These are phyloP conservation scores for Dolichomitus sp. DNA, from an alignment of 2,888 invertebrate genomes.

Conservation along the genomic window DNA sequence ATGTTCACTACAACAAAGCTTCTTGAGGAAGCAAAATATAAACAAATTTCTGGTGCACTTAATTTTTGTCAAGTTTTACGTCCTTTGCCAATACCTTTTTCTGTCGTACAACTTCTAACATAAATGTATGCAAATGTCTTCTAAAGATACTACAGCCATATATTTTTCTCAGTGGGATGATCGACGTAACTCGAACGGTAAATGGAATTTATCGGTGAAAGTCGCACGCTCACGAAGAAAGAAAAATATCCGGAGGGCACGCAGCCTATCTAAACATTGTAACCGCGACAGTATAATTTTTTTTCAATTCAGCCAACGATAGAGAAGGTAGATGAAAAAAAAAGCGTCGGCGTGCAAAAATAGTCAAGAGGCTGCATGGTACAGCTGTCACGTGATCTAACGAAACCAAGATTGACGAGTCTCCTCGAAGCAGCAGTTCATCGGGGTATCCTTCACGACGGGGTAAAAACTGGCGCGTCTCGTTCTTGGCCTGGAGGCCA, in stretches of 20 bases:
- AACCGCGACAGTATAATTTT: slow-evolving; percentile 19
- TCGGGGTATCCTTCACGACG: neutral
- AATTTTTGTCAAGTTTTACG: neutral
- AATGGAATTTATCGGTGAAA: slow-evolving; percentile 27
- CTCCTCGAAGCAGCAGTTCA: slow-evolving; percentile 7
- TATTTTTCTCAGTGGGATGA: neutral
- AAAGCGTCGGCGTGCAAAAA: slow-evolving; percentile 50
- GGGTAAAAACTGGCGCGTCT: slow-evolving; percentile 17
- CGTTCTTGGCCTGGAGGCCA: slow-evolving; percentile 26
- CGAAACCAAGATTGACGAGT: slow-evolving; percentile 58
- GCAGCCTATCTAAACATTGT: slow-evolving; percentile 57
- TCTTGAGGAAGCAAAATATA: neutral
- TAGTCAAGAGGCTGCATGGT: slow-evolving; percentile 7
- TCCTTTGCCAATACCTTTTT: neutral
- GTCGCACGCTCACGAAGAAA: slow-evolving; percentile 33
- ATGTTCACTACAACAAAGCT: too few relatives aligned
- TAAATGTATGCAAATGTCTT: neutral
- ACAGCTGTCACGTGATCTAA: slow-evolving; percentile 55
- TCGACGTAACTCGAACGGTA: slow-evolving; percentile 7
- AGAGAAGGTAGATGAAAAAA: neutral
- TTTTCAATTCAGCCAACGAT: neutral
- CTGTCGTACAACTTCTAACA: too few relatives aligned
- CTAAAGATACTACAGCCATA: neutral
- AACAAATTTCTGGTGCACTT: neutral
- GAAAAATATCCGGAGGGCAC: slow-evolving; percentile 61